phyloP scores from a whole-genome alignment of 2,113 vertebrate genomes.

The Scalopus aquaticus region DNA sequence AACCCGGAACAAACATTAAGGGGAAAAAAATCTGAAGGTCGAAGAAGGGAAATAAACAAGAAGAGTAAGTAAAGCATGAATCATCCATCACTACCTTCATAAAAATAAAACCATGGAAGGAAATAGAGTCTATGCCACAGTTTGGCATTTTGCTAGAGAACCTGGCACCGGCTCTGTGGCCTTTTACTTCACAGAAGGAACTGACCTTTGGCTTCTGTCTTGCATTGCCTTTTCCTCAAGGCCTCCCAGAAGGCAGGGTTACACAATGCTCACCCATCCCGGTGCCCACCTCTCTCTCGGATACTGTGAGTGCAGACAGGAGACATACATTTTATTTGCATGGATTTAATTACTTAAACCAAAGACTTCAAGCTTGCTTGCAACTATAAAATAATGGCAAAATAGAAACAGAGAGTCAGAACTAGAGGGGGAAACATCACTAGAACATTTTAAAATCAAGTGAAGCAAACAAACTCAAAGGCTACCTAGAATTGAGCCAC shows the following conservation, averaged over 20 bases:
- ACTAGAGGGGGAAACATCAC: neutral
- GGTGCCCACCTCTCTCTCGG: neutral
- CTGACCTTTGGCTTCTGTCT: slow-evolving; percentile 50
- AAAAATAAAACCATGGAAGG: slow-evolving; percentile 73
- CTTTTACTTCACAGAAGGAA: slow-evolving; percentile 51
- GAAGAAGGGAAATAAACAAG: slow-evolving; percentile 79
- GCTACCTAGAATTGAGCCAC: neutral
- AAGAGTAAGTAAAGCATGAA: slow-evolving; percentile 73
- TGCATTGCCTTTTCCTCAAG: slow-evolving; percentile 55
- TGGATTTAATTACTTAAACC: neutral
- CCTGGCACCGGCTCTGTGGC: neutral
- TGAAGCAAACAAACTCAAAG: neutral
- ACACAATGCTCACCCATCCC: neutral
- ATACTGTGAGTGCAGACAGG: neutral
- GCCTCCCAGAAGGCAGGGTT: neutral
- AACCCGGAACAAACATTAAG: slow-evolving; percentile 77
- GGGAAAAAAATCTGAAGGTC: slow-evolving; percentile 72
- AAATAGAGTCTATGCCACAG: slow-evolving; percentile 31
- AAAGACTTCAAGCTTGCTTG: slow-evolving; percentile 28
- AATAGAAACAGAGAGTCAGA: slow-evolving; percentile 2
- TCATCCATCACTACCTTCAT: slow-evolving; percentile 68
- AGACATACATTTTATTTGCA: slow-evolving; percentile 15
- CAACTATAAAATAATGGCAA: slow-evolving; percentile 16
- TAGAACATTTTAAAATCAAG: neutral
- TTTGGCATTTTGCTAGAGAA: slow-evolving; percentile 65